Base-by-base conservation (phyloP, 2,113 vertebrate species). In the Axis porcinus region DNA sequence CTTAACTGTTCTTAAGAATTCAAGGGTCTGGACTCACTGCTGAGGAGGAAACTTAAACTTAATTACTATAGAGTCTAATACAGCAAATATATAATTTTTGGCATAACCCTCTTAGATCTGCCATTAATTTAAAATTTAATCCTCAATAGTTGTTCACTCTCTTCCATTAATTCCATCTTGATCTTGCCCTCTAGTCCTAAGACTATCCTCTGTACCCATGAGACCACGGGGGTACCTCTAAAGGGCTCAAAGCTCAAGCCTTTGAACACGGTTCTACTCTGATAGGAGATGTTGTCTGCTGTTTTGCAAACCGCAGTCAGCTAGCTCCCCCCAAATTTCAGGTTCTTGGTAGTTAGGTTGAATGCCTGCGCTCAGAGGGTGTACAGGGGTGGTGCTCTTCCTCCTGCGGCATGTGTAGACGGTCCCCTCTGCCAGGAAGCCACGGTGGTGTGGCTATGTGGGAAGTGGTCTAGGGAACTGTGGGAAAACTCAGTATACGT, bases 121-220 rank as follows among this genome's bases (percentile, higher is more conserved):
- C 30, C 82, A 89, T 74, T 86, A 82, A 91, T 76, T 79, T 89
- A 95, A 94, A 96, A 52, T 70, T 86, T 45, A 89, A 85, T 64
- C 17, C 11, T 93, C 7, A 94, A 55, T 70, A 79, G 88, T 64
- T 89, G 70, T 33, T 60, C 6, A 76, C 30, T 62, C 17, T 19
- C 23, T 97, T 93, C 64, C 8, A 86, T 58, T 36, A 82, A 25
- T 17, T 85, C 57, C 30, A 89, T 27, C 88, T 78, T 84, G 47
- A 83, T 12, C 33, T 97, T n/a, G 81, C 45, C 83, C 14, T 76
- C 81, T 55, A 93, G 33, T 13, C 23, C 70, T 81, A 50, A 97
- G 40, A 83, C 33, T 86, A 50, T 33, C 23, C 45, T 90, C 45
- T 76, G 25, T 52, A 57, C 4, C 76, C 82, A 58, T 33, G 52